phyloP scores from a whole-genome alignment of 2,888 invertebrate species.

The Malacosoma neustria region DNA sequence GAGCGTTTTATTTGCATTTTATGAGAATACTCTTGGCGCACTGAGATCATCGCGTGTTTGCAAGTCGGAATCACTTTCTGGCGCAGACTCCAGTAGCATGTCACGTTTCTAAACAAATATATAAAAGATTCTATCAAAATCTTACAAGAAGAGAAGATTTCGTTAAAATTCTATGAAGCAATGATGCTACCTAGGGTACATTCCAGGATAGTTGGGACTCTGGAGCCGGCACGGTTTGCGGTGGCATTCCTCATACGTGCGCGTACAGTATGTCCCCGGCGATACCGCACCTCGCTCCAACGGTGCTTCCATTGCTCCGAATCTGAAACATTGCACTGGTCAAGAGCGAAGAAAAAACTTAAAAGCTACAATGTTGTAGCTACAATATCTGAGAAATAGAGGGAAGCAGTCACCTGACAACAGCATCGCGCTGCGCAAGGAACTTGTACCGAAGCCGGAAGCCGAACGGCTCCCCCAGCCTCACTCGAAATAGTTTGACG shows the following conservation, averaged over 20 bases:
- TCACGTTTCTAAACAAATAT: constrained; percentile 80
- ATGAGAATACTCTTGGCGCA: constrained; percentile 83
- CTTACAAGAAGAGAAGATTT: too few relatives aligned
- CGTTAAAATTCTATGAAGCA: too few relatives aligned
- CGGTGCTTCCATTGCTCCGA: constrained; percentile 84
- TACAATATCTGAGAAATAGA: too few relatives aligned
- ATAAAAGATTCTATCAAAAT: background rate
- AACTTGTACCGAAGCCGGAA: constrained; percentile 88
- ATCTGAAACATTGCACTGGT: constrained; percentile 42
- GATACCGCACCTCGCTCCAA: constrained; percentile 89
- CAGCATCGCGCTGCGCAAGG: constrained; percentile 85
- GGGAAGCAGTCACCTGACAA: constrained; percentile 73
- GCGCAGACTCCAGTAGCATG: constrained; percentile 91
- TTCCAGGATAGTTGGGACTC: constrained; percentile 93
- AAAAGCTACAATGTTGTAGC: too few relatives aligned
- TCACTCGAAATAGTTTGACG: constrained; percentile 83
- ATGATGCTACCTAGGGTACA: constrained; percentile 76
- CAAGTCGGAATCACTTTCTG: constrained; percentile 91
- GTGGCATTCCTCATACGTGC: constrained; percentile 90
- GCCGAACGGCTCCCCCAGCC: constrained; percentile 84
- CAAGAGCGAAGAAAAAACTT: background rate
- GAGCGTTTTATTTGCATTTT: constrained; percentile 82
- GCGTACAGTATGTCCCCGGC: constrained; percentile 88
- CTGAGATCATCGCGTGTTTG: constrained; percentile 93
- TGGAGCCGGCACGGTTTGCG: constrained; percentile 89